phyloP scores from a whole-genome alignment of 1,140 invertebrate species.

The Neodiprion pinetum region DNA sequence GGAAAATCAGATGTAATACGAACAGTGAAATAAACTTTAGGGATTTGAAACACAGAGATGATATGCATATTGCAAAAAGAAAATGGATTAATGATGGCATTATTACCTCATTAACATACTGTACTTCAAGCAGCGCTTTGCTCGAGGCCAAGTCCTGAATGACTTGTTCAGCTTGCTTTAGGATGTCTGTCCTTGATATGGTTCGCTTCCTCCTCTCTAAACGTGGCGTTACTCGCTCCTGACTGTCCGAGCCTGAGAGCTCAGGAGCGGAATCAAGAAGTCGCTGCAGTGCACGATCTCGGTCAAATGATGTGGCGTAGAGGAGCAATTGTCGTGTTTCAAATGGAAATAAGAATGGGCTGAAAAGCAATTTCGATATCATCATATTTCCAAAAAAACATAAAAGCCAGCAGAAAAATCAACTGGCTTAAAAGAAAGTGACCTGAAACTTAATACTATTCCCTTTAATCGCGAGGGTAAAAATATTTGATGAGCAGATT shows the following conservation, averaged over 20 bases:
- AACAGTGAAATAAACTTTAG: background rate
- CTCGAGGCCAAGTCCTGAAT: slow-evolving; percentile 92
- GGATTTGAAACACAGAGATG: slow-evolving; percentile 13
- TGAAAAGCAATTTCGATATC: slow-evolving; percentile 40
- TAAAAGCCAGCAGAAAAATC: slow-evolving; percentile 17
- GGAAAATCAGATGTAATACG: background rate
- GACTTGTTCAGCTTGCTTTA: slow-evolving; percentile 95
- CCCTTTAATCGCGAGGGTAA: background rate
- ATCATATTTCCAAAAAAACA: slow-evolving; percentile 16
- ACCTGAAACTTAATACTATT: background rate
- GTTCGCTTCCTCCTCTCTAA: slow-evolving; percentile 91
- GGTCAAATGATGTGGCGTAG: slow-evolving; percentile 96
- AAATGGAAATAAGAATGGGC: slow-evolving; percentile 96
- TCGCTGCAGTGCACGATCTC: slow-evolving; percentile 91
- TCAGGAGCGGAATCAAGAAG: slow-evolving; percentile 90
- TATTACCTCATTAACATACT: slow-evolving; percentile 93
- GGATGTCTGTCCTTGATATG: slow-evolving; percentile 90
- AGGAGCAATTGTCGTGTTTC: slow-evolving; percentile 94
- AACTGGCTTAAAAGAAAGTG: background rate
- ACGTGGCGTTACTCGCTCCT: slow-evolving; percentile 90
- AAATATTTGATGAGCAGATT: too few relatives aligned
- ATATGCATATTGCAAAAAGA: slow-evolving; percentile 15
- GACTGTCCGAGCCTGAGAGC: slow-evolving; percentile 73
- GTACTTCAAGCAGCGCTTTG: slow-evolving; percentile 92
- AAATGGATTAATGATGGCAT: slow-evolving; percentile 2